Evolutionary conservation across 2,888 invertebrate species (phyloP).

Genomic region (Volucella zonaria): DNA sequence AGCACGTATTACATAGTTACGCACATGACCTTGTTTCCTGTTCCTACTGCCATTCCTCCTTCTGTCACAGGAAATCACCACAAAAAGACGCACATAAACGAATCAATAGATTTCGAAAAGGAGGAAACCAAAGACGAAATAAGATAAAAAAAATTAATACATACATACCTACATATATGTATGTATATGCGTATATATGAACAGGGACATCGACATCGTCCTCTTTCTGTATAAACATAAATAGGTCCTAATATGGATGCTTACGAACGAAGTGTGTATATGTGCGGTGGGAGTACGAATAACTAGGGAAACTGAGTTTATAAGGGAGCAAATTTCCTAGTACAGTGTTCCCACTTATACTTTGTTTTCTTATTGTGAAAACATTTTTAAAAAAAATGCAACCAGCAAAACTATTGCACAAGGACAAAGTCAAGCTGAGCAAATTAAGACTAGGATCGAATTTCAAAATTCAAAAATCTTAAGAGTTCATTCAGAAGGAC

Average conservation of each 20-base stretch:
- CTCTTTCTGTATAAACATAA: not conserved
- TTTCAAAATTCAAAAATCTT: too few relatives aligned
- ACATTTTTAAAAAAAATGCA: too few relatives aligned
- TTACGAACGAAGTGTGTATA: too few relatives aligned
- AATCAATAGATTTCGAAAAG: constrained; percentile 46
- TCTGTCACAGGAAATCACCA: constrained; percentile 13
- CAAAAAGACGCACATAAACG: constrained; percentile 45
- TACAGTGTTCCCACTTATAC: too few relatives aligned
- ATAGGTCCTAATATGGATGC: not conserved
- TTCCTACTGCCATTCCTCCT: constrained; percentile 20
- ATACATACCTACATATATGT: not conserved
- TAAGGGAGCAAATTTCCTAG: too few relatives aligned
- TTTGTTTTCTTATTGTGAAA: too few relatives aligned
- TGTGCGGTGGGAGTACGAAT: too few relatives aligned
- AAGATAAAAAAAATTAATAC: not conserved
- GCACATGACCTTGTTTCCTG: constrained; percentile 67
- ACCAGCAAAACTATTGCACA: too few relatives aligned
- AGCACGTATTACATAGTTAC: constrained; percentile 24
- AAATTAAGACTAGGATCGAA: too few relatives aligned
- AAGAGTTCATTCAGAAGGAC: too few relatives aligned
- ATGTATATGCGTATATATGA: constrained; percentile 44
- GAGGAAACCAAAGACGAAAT: not conserved
- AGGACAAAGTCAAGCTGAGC: too few relatives aligned
- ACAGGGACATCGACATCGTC: constrained; percentile 49
- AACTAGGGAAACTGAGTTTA: too few relatives aligned